Evolutionary conservation across 2,113 vertebrate species (phyloP).

Genomic region (Grus americana): DNA sequence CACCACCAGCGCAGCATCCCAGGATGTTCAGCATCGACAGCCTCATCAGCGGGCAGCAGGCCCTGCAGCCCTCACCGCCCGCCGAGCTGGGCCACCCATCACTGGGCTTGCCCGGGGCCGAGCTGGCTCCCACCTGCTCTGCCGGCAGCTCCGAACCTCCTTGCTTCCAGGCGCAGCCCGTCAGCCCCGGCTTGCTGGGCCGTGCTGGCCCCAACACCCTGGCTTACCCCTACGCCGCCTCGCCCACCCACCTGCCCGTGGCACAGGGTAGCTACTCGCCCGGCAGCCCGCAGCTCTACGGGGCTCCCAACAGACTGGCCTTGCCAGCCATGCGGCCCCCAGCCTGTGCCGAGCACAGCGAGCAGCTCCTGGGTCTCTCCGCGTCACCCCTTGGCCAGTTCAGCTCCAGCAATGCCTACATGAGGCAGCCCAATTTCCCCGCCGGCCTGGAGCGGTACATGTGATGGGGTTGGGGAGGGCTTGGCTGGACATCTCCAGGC

Average conservation of each 20-base stretch:
- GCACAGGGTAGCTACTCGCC: slow-evolving; percentile 81
- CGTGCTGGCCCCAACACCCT: slow-evolving; percentile 36
- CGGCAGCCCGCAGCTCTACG: slow-evolving; percentile 83
- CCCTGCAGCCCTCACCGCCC: slow-evolving; percentile 73
- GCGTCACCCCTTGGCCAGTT: slow-evolving; percentile 73
- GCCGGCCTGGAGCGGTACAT: slow-evolving; percentile 89
- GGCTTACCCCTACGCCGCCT: slow-evolving; percentile 82
- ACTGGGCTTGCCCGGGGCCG: slow-evolving; percentile 70
- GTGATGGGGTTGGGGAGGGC: slow-evolving; percentile 50
- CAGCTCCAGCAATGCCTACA: slow-evolving; percentile 80
- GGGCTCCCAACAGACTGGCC: slow-evolving; percentile 77
- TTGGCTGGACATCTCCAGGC: neutral
- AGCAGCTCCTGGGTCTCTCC: slow-evolving; percentile 85
- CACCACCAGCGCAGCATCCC: slow-evolving; percentile 63
- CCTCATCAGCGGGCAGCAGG: slow-evolving; percentile 86
- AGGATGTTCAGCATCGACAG: slow-evolving; percentile 96
- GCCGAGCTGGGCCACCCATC: slow-evolving; percentile 75
- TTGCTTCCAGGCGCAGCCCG: slow-evolving; percentile 79
- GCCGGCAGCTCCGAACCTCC: slow-evolving; percentile 71
- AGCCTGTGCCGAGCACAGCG: slow-evolving; percentile 82
- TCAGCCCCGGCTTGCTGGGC: slow-evolving; percentile 65
- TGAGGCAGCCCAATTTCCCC: slow-evolving; percentile 86
- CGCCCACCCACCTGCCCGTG: slow-evolving; percentile 76
- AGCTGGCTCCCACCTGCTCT: slow-evolving; percentile 78
- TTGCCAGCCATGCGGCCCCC: slow-evolving; percentile 70